Evolutionary conservation across 2,888 invertebrate species (phyloP).

Genomic region (Patella caerulea): DNA sequence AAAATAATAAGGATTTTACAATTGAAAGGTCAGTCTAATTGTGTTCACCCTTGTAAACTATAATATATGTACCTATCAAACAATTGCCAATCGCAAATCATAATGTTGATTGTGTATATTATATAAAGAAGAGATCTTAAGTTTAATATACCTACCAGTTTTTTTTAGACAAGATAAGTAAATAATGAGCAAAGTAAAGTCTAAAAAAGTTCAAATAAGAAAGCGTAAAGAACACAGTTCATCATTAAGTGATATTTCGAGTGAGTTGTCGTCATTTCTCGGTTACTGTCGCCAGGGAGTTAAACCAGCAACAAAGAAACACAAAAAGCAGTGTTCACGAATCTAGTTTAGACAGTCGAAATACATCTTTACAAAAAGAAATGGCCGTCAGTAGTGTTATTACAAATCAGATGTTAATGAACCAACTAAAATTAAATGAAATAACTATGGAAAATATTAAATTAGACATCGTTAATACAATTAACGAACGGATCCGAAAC

Average conservation of each 20-base stretch:
- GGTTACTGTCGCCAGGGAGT: not conserved
- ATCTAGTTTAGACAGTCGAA: not conserved
- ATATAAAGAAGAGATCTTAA: no score
- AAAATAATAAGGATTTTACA: no score
- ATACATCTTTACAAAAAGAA: not conserved
- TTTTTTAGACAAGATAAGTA: no score
- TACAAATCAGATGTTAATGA: constrained; percentile 10
- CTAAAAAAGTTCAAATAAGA: not conserved
- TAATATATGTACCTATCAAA: no score
- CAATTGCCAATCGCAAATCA: no score
- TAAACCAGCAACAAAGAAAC: not conserved
- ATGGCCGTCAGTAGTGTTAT: not conserved
- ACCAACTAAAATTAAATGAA: not conserved
- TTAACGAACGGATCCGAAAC: no score
- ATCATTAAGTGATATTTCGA: not conserved
- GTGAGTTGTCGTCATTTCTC: not conserved
- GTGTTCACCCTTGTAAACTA: no score
- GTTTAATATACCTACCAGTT: no score
- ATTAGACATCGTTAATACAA: no score
- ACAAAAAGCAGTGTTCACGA: not conserved
- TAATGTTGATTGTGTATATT: no score
- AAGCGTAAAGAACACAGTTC: not conserved
- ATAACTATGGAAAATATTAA: not conserved
- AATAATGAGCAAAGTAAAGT: no score
- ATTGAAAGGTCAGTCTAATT: no score